Evolutionary conservation across 2,797 vertebrate genomes (phyloP).

Genomic region (Darevskia nairensis): DNA sequence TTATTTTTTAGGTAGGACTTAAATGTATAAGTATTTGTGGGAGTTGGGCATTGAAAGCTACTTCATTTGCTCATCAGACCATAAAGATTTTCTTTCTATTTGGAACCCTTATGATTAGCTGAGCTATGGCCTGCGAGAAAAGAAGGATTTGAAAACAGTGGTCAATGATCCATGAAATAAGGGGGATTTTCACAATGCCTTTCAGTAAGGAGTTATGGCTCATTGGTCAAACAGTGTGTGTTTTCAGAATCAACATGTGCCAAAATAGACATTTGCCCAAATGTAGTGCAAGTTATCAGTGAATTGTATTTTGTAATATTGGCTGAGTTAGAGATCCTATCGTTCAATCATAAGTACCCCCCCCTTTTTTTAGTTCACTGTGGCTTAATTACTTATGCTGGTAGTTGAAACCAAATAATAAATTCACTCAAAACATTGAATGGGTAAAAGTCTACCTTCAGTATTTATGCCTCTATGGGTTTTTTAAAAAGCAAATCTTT

Average conservation of each 20-base stretch:
- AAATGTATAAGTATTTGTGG: conserved; percentile 42
- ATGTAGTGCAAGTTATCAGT: conserved; percentile 32
- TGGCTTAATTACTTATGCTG: background rate
- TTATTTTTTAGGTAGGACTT: conserved; percentile 3
- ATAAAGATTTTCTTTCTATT: conserved; percentile 62
- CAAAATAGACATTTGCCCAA: conserved; percentile 32
- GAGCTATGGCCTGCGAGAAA: conserved; percentile 62
- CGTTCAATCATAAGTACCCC: background rate
- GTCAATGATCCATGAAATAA: conserved; percentile 73
- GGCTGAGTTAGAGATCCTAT: conserved; percentile 4
- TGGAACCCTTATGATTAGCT: conserved; percentile 68
- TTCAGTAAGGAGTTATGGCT: conserved; percentile 64
- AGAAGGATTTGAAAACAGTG: conserved; percentile 67
- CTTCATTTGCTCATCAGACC: conserved; percentile 60
- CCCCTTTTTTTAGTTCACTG: background rate
- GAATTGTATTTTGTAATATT: conserved; percentile 39
- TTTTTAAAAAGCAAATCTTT: background rate
- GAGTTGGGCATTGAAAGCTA: conserved; percentile 56
- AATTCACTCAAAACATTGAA: background rate
- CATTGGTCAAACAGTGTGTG: conserved; percentile 53
- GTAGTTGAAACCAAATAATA: background rate
- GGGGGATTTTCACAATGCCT: conserved; percentile 65
- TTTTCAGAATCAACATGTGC: conserved; percentile 58
- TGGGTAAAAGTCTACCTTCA: background rate
- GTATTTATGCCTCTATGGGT: background rate